Evolutionary conservation across 1,140 invertebrate genomes (phyloP).

Genomic region (Drosophila suzukii): DNA sequence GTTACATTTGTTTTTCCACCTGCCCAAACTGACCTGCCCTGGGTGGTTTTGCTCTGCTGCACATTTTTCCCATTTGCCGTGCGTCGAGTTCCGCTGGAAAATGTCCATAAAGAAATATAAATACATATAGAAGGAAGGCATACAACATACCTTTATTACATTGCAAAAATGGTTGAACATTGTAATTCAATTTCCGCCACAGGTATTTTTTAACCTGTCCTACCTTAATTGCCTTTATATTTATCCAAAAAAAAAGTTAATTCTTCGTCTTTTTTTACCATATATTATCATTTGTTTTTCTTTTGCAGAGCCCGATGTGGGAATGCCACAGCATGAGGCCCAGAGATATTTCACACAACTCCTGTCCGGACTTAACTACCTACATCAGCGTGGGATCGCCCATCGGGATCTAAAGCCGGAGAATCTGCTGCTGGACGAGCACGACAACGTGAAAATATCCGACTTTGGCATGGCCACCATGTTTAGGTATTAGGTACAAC

Average conservation of each 20-base stretch:
- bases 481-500: constrained; percentile 87
- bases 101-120: constrained; percentile 5
- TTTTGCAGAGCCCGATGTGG: constrained; percentile 94
- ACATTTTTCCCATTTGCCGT: constrained; percentile 47
- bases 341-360: constrained; percentile 96
- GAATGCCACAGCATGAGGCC: constrained; percentile 93
- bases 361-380: constrained; percentile 92
- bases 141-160: constrained; percentile 9
- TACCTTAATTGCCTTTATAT: background rate
- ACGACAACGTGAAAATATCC: constrained; percentile 96
- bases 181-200: constrained; percentile 33
- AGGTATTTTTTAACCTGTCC: background rate
- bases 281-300: background rate
- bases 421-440: constrained; percentile 95
- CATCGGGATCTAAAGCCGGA: constrained; percentile 98
- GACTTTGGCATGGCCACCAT: constrained; percentile 99
- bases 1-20: constrained; percentile 45
- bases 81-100: constrained; percentile 10
- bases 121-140: background rate
- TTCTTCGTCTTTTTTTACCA: background rate
- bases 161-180: constrained; percentile 23
- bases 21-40: constrained; percentile 3
- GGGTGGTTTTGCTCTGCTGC: constrained; percentile 33
- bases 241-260: background rate
- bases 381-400: constrained; percentile 92